Percentiles rank a stretch among this genome's conserved stretches.
Conservation (phyloP, 1,140 invertebrate species). For the Ceratosolen fusciceps region DNA sequence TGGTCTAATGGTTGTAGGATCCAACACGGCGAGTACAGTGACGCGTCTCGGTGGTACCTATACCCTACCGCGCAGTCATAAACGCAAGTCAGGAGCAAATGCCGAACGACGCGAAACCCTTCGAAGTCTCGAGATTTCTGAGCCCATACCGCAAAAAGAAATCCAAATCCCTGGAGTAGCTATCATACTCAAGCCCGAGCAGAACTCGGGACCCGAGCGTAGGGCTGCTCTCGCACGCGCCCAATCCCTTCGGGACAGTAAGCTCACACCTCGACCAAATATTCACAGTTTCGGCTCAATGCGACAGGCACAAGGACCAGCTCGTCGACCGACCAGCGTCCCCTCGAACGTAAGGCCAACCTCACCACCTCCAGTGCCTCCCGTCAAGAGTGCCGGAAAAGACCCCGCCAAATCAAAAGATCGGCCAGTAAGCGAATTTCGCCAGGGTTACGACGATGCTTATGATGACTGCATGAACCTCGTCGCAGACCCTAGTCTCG, state of each 20-base stretch:
- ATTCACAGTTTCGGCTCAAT: slow-evolving; percentile 87
- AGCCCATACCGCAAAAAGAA: slow-evolving; percentile 81
- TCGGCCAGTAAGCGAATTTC: no score
- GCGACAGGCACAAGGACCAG: slow-evolving; percentile 72
- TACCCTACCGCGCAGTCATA: slow-evolving; percentile 74
- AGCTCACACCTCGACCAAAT: slow-evolving; percentile 72
- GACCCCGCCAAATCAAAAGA: neutral
- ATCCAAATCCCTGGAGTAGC: slow-evolving; percentile 75
- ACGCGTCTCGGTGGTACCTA: slow-evolving; percentile 64
- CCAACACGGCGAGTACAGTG: slow-evolving; percentile 37
- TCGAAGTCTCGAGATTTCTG: slow-evolving; percentile 84
- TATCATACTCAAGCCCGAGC: slow-evolving; percentile 72
- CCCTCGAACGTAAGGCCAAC: slow-evolving; percentile 75
- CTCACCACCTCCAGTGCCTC: slow-evolving; percentile 77
- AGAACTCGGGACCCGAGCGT: slow-evolving; percentile 59
- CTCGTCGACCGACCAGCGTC: slow-evolving; percentile 80
- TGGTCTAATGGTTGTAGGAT: slow-evolving; percentile 53
- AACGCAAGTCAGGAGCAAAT: slow-evolving; percentile 76
- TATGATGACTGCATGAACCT: slow-evolving; percentile 85
- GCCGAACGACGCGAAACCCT: slow-evolving; percentile 80
- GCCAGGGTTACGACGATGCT: slow-evolving; percentile 69
- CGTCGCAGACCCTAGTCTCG: slow-evolving; percentile 73
- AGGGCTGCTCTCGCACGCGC: slow-evolving; percentile 78
- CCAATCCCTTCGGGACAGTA: slow-evolving; percentile 81
- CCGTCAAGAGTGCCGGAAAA: slow-evolving; percentile 55